Conservation (phyloP, 2,797 vertebrate species). For the Halcyon badia region DNA sequence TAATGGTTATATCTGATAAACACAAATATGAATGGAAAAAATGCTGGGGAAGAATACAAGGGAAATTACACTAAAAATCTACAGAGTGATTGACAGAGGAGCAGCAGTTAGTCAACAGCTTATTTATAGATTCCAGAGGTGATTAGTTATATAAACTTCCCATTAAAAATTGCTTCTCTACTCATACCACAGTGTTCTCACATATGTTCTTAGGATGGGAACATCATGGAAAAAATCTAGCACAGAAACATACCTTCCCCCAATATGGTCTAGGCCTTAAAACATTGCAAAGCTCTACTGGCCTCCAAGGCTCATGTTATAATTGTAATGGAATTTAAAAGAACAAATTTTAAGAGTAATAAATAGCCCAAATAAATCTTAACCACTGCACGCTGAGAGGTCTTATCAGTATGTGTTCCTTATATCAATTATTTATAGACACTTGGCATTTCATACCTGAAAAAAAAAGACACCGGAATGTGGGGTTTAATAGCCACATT, state of each 20-base stretch:
- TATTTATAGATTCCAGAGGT: slow-evolving; percentile 43
- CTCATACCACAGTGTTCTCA: slow-evolving; percentile 51
- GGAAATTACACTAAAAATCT: background rate
- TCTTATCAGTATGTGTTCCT: slow-evolving; percentile 76
- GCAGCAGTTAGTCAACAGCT: slow-evolving; percentile 38
- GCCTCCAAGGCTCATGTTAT: slow-evolving; percentile 75
- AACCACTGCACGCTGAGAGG: slow-evolving; percentile 70
- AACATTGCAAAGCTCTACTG: slow-evolving; percentile 64
- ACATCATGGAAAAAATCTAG: slow-evolving; percentile 56
- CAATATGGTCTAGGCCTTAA: slow-evolving; percentile 58
- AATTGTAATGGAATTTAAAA: slow-evolving; percentile 82
- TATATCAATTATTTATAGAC: slow-evolving; percentile 81
- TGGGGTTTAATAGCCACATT: slow-evolving; percentile 68
- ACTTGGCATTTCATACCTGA: slow-evolving; percentile 74
- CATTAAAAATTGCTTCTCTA: slow-evolving; percentile 29
- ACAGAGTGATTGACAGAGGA: background rate
- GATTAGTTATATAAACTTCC: slow-evolving; percentile 47
- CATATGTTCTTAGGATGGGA: slow-evolving; percentile 31
- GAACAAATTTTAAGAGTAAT: slow-evolving; percentile 78
- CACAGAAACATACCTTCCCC: slow-evolving; percentile 67
- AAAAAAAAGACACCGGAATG: slow-evolving; percentile 60
- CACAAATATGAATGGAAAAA: slow-evolving; percentile 41
- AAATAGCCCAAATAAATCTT: slow-evolving; percentile 82
- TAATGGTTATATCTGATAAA: slow-evolving; percentile 37
- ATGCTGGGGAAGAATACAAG: background rate